These are phyloP conservation scores for Glyptemys insculpta DNA, from an alignment of 2,797 vertebrate genomes.

Conservation along the genomic window DNA sequence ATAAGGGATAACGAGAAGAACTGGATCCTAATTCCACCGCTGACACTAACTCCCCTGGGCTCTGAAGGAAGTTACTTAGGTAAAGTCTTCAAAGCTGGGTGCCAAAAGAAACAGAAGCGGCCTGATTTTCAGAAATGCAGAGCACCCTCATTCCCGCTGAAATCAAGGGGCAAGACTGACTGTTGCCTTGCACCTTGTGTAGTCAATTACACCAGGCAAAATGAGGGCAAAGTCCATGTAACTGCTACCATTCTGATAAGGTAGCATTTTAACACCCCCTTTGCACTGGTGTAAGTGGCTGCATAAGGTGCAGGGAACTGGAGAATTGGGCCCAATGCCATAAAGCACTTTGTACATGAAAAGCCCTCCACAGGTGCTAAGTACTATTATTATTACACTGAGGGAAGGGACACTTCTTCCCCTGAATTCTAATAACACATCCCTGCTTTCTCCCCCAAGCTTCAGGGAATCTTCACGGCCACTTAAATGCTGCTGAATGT, in stretches of 20 bases:
- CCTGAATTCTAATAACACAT: not conserved
- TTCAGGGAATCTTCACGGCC: not conserved
- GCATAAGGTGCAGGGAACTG: not conserved
- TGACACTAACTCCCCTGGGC: not conserved
- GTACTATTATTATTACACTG: not conserved
- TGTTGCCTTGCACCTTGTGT: rapidly evolving
- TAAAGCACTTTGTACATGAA: not conserved
- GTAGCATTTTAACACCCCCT: not conserved
- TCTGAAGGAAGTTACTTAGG: not conserved
- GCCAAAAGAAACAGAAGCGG: rapidly evolving
- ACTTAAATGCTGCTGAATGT: not conserved
- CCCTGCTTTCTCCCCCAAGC: not conserved
- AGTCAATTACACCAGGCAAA: not conserved
- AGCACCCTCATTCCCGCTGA: not conserved
- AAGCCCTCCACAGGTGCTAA: not conserved
- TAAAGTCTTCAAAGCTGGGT: rapidly evolving
- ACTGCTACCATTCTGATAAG: not conserved
- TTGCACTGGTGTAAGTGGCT: not conserved
- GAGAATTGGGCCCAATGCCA: not conserved
- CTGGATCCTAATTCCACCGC: not conserved
- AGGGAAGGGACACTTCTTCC: not conserved
- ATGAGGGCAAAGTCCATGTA: not conserved
- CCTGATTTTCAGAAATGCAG: rapidly evolving
- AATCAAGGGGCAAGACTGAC: too few species aligned
- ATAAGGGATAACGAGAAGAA: not conserved